Evolutionary conservation across 2,888 invertebrate species (phyloP), one percentile per base, ranked within the genome.

Genomic region (Atrina japonica): DNA sequence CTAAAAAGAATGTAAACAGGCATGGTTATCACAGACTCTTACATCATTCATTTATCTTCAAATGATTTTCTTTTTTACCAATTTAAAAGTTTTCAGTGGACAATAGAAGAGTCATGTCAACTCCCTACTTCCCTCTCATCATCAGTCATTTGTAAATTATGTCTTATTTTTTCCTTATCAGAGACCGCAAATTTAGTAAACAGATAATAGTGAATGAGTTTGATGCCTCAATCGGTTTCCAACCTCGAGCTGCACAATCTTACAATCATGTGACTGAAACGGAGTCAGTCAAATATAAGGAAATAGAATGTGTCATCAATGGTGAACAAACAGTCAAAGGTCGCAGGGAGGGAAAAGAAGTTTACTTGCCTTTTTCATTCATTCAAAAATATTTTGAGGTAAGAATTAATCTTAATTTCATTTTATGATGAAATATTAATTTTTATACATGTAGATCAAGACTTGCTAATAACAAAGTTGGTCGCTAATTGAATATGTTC

Each of bases 381-480:
- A 93, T 98, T 83, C 95, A 95, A 87, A 96, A 95, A 90, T 97
- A 98, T 91, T 98, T 97, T 92, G 97, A 97, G 93, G 95, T 96
- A 82, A 87, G 90, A 85, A 18, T 27, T 25, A 14, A n/a, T 59
- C 9, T 16, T 3, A 14, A 43, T 11, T 16, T 11, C 16, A 5
- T 25, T 25, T 25, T 11, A 23, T 50, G 5, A 25, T 50, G 50
- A 18, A 52, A 5, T 3, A 11, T 6, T 27, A 25, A 25, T 25
- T 16, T n/a, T n/a, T n/a, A n/a, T n/a, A n/a, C n/a, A n/a, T n/a
- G n/a, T n/a, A n/a, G n/a, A n/a, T n/a, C n/a, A n/a, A n/a, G n/a
- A n/a, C n/a, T n/a, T n/a, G n/a, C n/a, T n/a, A n/a, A n/a, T n/a
- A n/a, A n/a, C n/a, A n/a, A n/a, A n/a, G n/a, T n/a, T n/a, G n/a